These are phyloP conservation scores for Noctua comes DNA, from an alignment of 2,888 invertebrate species.

Conservation along the genomic window DNA sequence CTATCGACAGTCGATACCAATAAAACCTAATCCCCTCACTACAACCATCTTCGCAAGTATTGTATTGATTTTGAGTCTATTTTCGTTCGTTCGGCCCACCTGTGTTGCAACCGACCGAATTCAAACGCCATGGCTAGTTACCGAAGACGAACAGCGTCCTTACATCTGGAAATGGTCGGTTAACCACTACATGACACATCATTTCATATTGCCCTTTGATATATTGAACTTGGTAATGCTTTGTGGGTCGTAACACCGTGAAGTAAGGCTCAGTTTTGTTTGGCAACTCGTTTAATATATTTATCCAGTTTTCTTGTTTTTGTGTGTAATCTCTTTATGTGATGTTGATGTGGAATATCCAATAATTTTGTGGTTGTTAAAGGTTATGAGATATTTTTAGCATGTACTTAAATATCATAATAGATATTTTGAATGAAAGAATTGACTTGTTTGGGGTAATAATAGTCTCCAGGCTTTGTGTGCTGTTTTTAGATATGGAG, in stretches of 20 bases:
- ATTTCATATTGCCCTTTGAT: slow-evolving; percentile 64
- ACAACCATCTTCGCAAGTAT: slow-evolving; percentile 75
- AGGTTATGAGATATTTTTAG: slow-evolving; percentile 35
- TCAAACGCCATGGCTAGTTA: slow-evolving; percentile 60
- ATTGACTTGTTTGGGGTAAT: background rate
- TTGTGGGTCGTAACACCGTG: slow-evolving; percentile 10
- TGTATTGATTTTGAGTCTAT: slow-evolving; percentile 85
- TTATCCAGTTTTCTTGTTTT: slow-evolving; percentile 40
- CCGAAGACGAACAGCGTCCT: slow-evolving; percentile 35
- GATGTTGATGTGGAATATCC: slow-evolving; percentile 44
- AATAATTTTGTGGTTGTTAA: slow-evolving; percentile 43
- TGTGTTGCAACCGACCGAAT: slow-evolving; percentile 70
- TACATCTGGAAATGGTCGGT: slow-evolving; percentile 59
- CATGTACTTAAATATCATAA: background rate
- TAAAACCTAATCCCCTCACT: slow-evolving; percentile 65
- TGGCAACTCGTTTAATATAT: slow-evolving; percentile 32
- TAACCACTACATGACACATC: slow-evolving; percentile 62
- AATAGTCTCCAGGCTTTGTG: background rate
- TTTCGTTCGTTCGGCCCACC: slow-evolving; percentile 79
- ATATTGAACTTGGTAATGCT: slow-evolving; percentile 30
- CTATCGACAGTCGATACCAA: slow-evolving; percentile 61
- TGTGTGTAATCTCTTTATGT: slow-evolving; percentile 47
- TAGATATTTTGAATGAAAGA: background rate
- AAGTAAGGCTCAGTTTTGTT: slow-evolving; percentile 34
- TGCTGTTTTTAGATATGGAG: background rate